Conservation (phyloP, 1,140 invertebrate species). For the Anthonomus grandis region DNA sequence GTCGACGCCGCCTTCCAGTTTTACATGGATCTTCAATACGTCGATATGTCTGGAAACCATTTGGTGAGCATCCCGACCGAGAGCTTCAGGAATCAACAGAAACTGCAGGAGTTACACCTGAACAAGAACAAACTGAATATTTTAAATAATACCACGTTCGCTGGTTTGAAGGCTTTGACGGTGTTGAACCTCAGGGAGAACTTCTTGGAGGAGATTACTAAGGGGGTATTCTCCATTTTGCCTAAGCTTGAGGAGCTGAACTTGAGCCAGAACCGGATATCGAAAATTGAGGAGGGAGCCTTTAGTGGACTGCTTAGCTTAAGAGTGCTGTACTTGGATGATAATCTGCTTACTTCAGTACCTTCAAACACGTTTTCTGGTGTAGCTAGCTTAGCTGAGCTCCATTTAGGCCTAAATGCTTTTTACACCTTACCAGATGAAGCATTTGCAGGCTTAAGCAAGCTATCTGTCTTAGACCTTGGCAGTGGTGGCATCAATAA, state of each 20-base stretch:
- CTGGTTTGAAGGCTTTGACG: slow-evolving; percentile 70
- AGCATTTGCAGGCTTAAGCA: slow-evolving; percentile 71
- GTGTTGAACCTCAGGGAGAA: slow-evolving; percentile 80
- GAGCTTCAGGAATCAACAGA: slow-evolving; percentile 74
- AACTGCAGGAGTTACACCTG: slow-evolving; percentile 76
- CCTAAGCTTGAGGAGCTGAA: slow-evolving; percentile 78
- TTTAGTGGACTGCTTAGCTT: slow-evolving; percentile 75
- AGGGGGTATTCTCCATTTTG: slow-evolving; percentile 70
- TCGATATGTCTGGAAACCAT: slow-evolving; percentile 82
- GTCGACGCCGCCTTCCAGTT: slow-evolving; percentile 84
- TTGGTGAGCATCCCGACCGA: slow-evolving; percentile 71
- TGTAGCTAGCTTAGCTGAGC: slow-evolving; percentile 70
- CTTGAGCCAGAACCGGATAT: slow-evolving; percentile 81
- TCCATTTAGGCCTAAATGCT: slow-evolving; percentile 78
- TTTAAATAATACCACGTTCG: slow-evolving; percentile 73
- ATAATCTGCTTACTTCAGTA: slow-evolving; percentile 75
- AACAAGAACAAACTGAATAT: slow-evolving; percentile 81
- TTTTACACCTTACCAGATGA: slow-evolving; percentile 70
- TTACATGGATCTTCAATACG: slow-evolving; percentile 76
- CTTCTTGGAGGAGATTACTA: slow-evolving; percentile 72
- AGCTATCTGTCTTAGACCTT: slow-evolving; percentile 74
- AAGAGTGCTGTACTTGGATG: slow-evolving; percentile 76
- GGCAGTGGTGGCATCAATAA: slow-evolving; percentile 75
- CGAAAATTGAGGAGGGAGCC: slow-evolving; percentile 70
- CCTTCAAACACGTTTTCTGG: slow-evolving; percentile 69